Conservation (phyloP, 2,113 vertebrate species). For the Antechinus stuartii region DNA sequence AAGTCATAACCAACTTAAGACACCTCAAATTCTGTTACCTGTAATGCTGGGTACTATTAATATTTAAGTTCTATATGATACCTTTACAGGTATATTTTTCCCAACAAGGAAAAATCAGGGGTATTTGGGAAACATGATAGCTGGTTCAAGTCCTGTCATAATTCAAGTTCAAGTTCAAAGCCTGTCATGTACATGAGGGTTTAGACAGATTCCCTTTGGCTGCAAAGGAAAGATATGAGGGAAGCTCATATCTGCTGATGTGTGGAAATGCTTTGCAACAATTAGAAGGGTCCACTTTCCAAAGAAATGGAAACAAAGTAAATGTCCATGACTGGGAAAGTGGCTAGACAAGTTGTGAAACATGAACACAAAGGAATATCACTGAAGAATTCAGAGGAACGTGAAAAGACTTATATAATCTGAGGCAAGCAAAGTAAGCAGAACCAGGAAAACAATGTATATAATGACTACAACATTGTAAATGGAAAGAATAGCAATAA, state of each 20-base stretch:
- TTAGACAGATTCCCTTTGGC: background rate
- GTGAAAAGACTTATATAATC: background rate
- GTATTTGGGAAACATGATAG: background rate
- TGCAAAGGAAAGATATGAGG: background rate
- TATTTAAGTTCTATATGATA: background rate
- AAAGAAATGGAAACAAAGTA: background rate
- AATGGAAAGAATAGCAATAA: background rate
- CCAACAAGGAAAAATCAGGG: background rate
- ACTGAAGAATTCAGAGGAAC: background rate
- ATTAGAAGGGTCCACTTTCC: background rate
- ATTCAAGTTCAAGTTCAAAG: background rate
- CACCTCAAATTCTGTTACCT: slow-evolving; percentile 79
- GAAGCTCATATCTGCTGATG: background rate
- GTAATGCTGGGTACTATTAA: slow-evolving; percentile 62
- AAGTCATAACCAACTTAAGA: slow-evolving; percentile 79
- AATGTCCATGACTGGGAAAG: background rate
- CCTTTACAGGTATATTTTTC: background rate
- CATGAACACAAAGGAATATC: background rate
- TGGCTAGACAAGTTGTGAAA: background rate
- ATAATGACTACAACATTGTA: background rate
- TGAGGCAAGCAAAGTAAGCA: background rate
- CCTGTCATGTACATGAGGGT: background rate
- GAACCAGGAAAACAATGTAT: background rate
- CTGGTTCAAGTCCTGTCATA: background rate
- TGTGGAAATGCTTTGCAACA: background rate